Base-by-base conservation (phyloP, 1,140 invertebrate genomes). In the Cydia splendana region DNA sequence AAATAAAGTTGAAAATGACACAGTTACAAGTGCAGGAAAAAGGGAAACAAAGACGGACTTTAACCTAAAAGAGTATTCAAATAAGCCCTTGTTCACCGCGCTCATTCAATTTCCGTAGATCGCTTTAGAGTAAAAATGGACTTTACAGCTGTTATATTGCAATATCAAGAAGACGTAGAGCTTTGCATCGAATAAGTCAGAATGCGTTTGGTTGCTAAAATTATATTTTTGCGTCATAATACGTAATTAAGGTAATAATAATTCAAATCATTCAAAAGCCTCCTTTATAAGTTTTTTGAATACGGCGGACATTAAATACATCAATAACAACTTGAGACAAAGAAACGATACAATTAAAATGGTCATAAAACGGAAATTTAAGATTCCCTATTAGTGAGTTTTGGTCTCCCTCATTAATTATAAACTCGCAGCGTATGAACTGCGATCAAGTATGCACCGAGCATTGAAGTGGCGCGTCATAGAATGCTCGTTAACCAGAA, bases 401-500 rank as follows among this genome's bases (percentile, higher is more conserved):
- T 2, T 57, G 53, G 13, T 18, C 5, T 7, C 57, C 20, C 9
- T 62, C 20, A 20, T 62, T 62, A 20, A 62, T 62, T 62, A 62
- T 24, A 62, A 20, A 62, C 57, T 62, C 6, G 57, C 57, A 62
- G 57, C 57, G 57, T 24, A 62, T 24, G 53, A 62, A 62, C 57
- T 62, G 57, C 57, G 57, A 62, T 62, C 57, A 62, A 2, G 20
- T 24, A 62, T 62, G 57, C 57, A 62, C 9, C 57, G 20, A 62
- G 57, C 57, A 62, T 62, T 24, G 57, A 62, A 62, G 57, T 6
- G 7, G 57, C 18, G 57, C 20, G 20, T 62, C 57, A 62, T 62
- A 62, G 57, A 62, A 62, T 62, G 20, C 57, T 62, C 57, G 57
- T 62, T 62, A 62, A 62, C 20, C 57, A 62, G 10, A 62, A 18